These are phyloP conservation scores for Ageneiosus marmoratus DNA, from an alignment of 2,113 vertebrate genomes.

Conservation along the genomic window DNA sequence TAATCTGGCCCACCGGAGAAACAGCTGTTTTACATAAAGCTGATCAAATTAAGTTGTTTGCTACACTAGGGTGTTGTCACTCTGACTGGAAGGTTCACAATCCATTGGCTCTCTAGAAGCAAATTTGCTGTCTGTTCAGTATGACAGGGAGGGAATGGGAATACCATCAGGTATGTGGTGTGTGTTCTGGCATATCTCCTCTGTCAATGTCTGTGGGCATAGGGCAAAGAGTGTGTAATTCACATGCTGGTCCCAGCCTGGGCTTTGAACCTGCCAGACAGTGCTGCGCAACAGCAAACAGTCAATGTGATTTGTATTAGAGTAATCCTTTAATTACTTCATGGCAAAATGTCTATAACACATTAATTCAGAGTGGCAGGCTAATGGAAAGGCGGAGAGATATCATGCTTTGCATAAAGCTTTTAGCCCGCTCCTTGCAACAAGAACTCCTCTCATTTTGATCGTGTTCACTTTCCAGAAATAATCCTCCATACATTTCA, in stretches of 20 bases:
- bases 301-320: slow-evolving; percentile 66
- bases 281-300: slow-evolving; percentile 69
- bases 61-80: slow-evolving; percentile 63
- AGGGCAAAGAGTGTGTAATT: slow-evolving; percentile 38
- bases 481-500: slow-evolving; percentile 74
- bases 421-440: slow-evolving; percentile 68
- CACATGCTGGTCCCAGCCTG: slow-evolving; percentile 49
- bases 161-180: slow-evolving; percentile 29
- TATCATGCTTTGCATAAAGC: slow-evolving; percentile 77
- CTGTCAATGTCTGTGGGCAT: slow-evolving; percentile 36
- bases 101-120: slow-evolving; percentile 37
- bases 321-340: slow-evolving; percentile 80
- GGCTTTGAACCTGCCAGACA: slow-evolving; percentile 60
- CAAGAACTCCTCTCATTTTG: slow-evolving; percentile 65
- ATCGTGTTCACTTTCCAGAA: slow-evolving; percentile 64
- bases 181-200: slow-evolving; percentile 47
- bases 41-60: slow-evolving; percentile 78
- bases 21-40: slow-evolving; percentile 72
- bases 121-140: slow-evolving; percentile 54
- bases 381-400: slow-evolving; percentile 72
- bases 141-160: slow-evolving; percentile 46
- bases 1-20: slow-evolving; percentile 63
- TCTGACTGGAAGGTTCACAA: slow-evolving; percentile 60
- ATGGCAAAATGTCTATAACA: slow-evolving; percentile 73
- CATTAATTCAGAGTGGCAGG: slow-evolving; percentile 71